Conservation (phyloP, 1,140 invertebrate species). For the Bombus sibiricus region DNA sequence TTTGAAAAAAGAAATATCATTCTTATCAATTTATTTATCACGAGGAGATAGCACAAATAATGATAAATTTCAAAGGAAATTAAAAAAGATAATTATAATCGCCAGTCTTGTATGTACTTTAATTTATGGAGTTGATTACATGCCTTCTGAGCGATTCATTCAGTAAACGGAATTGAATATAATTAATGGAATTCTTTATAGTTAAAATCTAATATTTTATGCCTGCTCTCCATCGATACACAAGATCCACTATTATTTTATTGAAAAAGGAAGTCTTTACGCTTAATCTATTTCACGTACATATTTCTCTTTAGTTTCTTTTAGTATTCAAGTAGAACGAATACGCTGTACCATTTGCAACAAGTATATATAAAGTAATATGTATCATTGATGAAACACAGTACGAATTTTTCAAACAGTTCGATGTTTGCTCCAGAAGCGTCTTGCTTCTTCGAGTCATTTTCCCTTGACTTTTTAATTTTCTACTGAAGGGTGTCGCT, state of each 20-base stretch:
- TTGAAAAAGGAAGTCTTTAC: not conserved
- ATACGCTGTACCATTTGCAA: not conserved
- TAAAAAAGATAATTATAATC: too few relatives aligned
- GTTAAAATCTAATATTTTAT: not conserved
- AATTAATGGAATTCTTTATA: not conserved
- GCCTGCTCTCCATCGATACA: too few relatives aligned
- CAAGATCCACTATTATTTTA: not conserved
- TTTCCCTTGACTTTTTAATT: not conserved
- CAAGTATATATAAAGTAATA: not conserved
- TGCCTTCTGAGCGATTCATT: not conserved
- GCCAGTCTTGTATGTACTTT: too few relatives aligned
- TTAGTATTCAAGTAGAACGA: not conserved
- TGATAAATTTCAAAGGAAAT: too few relatives aligned
- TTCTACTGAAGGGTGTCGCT: not conserved
- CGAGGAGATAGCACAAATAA: too few relatives aligned
- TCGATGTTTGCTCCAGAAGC: not conserved
- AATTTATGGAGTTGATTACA: too few relatives aligned
- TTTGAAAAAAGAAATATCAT: too few relatives aligned
- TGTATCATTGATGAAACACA: too few relatives aligned
- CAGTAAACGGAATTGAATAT: not conserved
- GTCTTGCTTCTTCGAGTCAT: not conserved
- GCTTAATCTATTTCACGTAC: not conserved
- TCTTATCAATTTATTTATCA: too few relatives aligned
- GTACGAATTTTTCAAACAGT: not conserved
- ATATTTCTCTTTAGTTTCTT: not conserved